These are phyloP conservation scores for Strigamia transsilvanica DNA, from an alignment of 2,888 invertebrate genomes.

Conservation along the genomic window DNA sequence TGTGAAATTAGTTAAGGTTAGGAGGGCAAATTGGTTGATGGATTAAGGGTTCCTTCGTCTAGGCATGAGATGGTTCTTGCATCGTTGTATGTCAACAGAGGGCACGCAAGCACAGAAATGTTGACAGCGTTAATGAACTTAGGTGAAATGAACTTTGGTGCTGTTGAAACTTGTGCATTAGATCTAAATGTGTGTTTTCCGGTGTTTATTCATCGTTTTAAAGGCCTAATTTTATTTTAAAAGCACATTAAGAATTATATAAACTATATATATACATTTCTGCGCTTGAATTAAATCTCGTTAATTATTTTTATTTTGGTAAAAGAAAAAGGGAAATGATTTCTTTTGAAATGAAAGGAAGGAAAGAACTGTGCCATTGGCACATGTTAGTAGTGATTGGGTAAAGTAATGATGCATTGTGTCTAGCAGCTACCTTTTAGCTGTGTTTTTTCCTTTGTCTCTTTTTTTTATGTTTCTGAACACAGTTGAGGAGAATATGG, in stretches of 20 bases:
- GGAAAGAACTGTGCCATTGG: neutral
- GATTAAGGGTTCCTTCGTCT: neutral
- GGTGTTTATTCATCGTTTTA: too few species aligned
- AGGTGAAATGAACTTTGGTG: neutral
- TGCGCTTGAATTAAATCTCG: too few species aligned
- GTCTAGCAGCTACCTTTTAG: conserved; percentile 23
- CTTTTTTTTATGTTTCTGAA: neutral
- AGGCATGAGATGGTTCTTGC: neutral
- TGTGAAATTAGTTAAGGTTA: neutral
- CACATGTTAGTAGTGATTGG: conserved; percentile 23
- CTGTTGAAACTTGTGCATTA: neutral
- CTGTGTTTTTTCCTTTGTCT: neutral
- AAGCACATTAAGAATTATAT: too few species aligned
- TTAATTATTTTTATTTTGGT: too few species aligned
- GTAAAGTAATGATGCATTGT: neutral
- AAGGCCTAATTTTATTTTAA: too few species aligned
- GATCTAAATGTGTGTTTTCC: neutral
- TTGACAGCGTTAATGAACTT: conserved; percentile 31
- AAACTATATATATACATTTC: too few species aligned
- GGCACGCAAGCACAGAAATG: conserved; percentile 5
- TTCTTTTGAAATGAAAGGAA: neutral
- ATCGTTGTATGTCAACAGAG: conserved; percentile 27
- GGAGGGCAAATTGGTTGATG: conserved; percentile 9
- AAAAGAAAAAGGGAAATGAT: too few species aligned
- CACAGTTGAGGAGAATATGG: conserved; percentile 27